These are phyloP conservation scores for Drosophila prolongata DNA, from an alignment of 2,888 invertebrate genomes.

Conservation along the genomic window DNA sequence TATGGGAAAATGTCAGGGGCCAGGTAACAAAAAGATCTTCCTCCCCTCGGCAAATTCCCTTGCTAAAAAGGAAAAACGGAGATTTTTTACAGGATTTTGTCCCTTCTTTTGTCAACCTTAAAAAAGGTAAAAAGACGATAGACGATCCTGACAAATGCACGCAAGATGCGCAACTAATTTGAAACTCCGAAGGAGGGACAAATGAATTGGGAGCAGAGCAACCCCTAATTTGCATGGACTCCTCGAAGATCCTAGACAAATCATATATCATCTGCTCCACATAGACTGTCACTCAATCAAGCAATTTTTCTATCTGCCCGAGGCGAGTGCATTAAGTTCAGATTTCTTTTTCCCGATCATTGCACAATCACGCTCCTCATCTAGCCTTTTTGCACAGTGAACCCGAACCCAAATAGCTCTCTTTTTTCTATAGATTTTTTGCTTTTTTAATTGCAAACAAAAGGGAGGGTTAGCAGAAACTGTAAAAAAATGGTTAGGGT, in stretches of 20 bases:
- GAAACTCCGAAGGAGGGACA: slow-evolving; percentile 31
- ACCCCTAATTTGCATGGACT: slow-evolving; percentile 43
- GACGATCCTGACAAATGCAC: slow-evolving; percentile 18
- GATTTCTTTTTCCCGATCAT: slow-evolving; percentile 44
- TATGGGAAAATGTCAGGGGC: slow-evolving; percentile 29
- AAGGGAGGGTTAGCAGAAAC: slow-evolving; percentile 62
- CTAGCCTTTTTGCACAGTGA: slow-evolving; percentile 63
- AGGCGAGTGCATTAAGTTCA: slow-evolving; percentile 44
- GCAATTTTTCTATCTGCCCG: slow-evolving; percentile 32
- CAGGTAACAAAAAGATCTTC: slow-evolving; percentile 53
- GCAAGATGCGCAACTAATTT: slow-evolving; percentile 58
- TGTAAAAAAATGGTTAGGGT: slow-evolving; percentile 27
- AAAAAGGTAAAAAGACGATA: slow-evolving; percentile 25
- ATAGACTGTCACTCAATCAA: slow-evolving; percentile 37
- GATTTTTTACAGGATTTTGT: slow-evolving; percentile 28
- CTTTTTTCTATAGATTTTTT: slow-evolving; percentile 9
- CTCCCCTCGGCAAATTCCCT: slow-evolving; percentile 17
- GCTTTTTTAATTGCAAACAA: slow-evolving; percentile 63
- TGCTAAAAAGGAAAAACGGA: slow-evolving; percentile 8
- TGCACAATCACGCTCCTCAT: slow-evolving; percentile 66
- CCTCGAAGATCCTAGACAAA: slow-evolving; percentile 9
- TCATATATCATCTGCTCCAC: slow-evolving; percentile 20
- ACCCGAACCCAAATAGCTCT: slow-evolving; percentile 48
- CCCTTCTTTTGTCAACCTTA: slow-evolving; percentile 51
- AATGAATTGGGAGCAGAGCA: slow-evolving; percentile 41